Evolutionary conservation across 2,888 invertebrate species (phyloP).

Genomic region (Drosophila acutilabella): DNA sequence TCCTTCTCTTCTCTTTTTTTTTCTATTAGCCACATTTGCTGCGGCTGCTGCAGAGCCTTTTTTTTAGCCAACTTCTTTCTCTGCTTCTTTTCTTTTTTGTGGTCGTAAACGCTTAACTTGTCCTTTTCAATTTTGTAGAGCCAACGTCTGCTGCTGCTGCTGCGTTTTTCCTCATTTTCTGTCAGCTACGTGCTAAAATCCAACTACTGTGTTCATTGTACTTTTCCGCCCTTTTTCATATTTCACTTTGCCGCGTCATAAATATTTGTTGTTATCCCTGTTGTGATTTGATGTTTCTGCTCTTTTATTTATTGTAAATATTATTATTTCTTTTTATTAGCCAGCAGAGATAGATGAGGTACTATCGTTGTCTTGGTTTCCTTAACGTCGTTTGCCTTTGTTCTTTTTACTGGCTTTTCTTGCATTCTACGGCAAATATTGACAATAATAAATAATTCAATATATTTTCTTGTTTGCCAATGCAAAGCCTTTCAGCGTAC

Average conservation of each 20-base stretch:
- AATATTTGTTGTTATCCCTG: constrained; percentile 63
- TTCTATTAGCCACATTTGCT: constrained; percentile 71
- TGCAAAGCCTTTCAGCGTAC: constrained; percentile 41
- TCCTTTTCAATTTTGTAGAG: constrained; percentile 70
- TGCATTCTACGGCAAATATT: constrained; percentile 61
- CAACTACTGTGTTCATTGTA: constrained; percentile 27
- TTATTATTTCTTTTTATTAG: constrained; percentile 54
- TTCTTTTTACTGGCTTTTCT: constrained; percentile 21
- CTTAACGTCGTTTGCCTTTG: background rate
- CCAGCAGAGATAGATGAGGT: background rate
- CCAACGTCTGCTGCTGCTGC: constrained; percentile 25
- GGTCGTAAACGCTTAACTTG: constrained; percentile 70
- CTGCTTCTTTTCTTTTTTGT: constrained; percentile 22
- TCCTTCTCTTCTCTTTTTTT: constrained; percentile 38
- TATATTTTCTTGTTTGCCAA: constrained; percentile 34
- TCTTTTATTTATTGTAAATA: constrained; percentile 67
- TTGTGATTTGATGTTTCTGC: constrained; percentile 63
- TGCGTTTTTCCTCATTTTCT: constrained; percentile 36
- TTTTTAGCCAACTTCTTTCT: constrained; percentile 4
- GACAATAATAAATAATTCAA: constrained; percentile 74
- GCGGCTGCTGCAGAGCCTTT: constrained; percentile 46
- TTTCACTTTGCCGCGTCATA: constrained; percentile 59
- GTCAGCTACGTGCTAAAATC: constrained; percentile 36
- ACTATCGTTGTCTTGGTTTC: constrained; percentile 11
- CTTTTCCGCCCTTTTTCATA: constrained; percentile 31